Evolutionary conservation across 2,113 vertebrate species (phyloP).

Genomic region (Progne subis): DNA sequence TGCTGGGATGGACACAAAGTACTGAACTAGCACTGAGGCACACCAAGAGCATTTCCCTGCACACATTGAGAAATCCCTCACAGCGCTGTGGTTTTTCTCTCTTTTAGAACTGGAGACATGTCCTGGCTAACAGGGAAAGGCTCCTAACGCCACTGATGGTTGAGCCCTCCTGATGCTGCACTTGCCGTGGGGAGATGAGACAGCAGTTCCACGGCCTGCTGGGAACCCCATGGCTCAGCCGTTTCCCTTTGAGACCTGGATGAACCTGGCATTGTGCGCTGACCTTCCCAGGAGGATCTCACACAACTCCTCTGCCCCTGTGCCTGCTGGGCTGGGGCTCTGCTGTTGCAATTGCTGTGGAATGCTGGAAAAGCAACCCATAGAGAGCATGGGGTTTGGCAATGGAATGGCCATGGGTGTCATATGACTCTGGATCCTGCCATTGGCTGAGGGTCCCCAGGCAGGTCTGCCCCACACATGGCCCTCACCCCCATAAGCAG

Average conservation of each 20-base stretch:
- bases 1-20: background rate
- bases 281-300: background rate
- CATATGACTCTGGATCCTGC: fast-evolving
- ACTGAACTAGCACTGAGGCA: background rate
- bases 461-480: fast-evolving
- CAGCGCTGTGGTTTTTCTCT: background rate
- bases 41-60: fast-evolving
- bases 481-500: background rate
- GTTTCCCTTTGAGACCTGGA: background rate
- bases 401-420: fast-evolving
- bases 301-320: fast-evolving
- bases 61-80: fast-evolving
- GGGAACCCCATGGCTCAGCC: background rate
- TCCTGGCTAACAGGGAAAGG: constrained; percentile 76
- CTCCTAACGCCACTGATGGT: background rate
- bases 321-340: background rate
- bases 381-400: background rate
- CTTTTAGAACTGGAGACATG: constrained; percentile 72
- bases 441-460: fast-evolving
- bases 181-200: fast-evolving
- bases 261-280: background rate
- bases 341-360: background rate
- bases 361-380: background rate
- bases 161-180: background rate
- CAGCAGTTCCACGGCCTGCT: fast-evolving